A percentile compares a stretch with the other conserved stretches of the same genome.
Conservation (phyloP, 2,113 vertebrate genomes). For the Ciconia boyciana region DNA sequence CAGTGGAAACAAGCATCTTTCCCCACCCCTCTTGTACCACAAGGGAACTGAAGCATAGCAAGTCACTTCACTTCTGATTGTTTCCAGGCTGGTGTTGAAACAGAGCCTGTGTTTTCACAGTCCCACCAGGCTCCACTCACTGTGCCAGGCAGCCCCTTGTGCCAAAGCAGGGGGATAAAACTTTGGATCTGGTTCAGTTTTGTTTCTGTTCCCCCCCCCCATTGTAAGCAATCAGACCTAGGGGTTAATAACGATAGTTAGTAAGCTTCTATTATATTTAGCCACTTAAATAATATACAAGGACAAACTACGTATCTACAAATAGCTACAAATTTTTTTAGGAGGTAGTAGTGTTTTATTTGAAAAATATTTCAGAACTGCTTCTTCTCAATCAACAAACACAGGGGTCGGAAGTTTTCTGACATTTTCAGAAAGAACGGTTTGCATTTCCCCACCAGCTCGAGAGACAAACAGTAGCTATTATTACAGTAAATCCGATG, state of each 20-base stretch:
- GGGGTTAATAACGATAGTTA: neutral
- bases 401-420: neutral
- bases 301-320: neutral
- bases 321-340: neutral
- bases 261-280: neutral
- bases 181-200: neutral
- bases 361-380: neutral
- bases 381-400: neutral
- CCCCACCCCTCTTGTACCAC: neutral
- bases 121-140: neutral
- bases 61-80: neutral
- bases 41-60: neutral
- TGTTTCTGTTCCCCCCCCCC: neutral
- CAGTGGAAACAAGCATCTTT: neutral
- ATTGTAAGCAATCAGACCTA: neutral
- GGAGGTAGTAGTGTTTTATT: neutral
- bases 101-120: neutral
- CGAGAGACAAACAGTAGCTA: neutral
- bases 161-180: neutral
- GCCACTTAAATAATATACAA: neutral
- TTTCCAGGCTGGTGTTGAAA: neutral
- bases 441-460: neutral
- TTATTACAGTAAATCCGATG: neutral
- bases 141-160: neutral
- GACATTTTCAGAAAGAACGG: neutral